These are phyloP conservation scores for Morus bassanus DNA, from an alignment of 2,797 vertebrate genomes.

Conservation along the genomic window DNA sequence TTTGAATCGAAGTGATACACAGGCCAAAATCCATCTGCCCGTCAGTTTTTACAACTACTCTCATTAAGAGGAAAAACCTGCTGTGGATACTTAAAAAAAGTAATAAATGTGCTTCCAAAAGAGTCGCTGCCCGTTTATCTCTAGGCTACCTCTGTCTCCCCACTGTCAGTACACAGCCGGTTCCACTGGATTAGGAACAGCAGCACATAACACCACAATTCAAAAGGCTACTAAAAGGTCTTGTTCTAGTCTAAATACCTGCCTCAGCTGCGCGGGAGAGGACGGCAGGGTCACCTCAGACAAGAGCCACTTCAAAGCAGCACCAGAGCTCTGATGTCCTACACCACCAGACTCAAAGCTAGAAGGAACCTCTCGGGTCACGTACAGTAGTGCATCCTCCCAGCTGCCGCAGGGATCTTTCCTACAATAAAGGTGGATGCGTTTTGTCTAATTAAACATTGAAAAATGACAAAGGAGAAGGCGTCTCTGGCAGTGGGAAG, in stretches of 20 bases:
- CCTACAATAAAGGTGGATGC: not conserved
- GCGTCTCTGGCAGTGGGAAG: not conserved
- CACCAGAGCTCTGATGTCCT: rapidly evolving
- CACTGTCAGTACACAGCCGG: not conserved
- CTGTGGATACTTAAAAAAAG: not conserved
- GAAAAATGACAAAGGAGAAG: not conserved
- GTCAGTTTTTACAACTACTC: not conserved
- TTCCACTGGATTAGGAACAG: not conserved
- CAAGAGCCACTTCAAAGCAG: not conserved
- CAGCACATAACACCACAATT: not conserved
- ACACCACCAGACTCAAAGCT: not conserved
- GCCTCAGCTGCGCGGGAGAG: rapidly evolving
- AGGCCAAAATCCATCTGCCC: not conserved
- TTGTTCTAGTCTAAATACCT: not conserved
- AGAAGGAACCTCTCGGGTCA: not conserved
- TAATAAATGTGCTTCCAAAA: slow-evolving; percentile 7
- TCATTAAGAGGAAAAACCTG: not conserved
- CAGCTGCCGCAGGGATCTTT: not conserved
- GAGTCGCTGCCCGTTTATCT: not conserved
- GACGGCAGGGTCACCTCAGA: not conserved
- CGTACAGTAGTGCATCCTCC: not conserved
- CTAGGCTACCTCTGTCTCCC: not conserved
- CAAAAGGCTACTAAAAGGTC: not conserved
- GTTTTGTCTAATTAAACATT: not conserved
- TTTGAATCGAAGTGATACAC: not conserved